These are phyloP conservation scores for Globia sparganii DNA, from an alignment of 2,888 invertebrate species.

Conservation along the genomic window DNA sequence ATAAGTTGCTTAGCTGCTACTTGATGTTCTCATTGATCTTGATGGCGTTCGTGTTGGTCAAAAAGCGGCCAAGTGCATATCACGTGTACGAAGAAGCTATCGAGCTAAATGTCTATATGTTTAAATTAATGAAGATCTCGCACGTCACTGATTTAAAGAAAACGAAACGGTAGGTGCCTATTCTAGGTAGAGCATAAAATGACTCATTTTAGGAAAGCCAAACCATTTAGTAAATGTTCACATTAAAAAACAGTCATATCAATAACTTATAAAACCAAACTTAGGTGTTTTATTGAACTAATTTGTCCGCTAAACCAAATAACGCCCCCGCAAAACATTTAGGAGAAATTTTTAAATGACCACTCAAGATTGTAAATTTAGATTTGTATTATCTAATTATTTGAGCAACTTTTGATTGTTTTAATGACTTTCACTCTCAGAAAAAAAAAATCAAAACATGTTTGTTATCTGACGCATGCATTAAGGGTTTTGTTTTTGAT, in stretches of 20 bases:
- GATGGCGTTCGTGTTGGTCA: slow-evolving; percentile 28
- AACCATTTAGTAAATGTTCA: background rate
- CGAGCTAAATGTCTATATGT: background rate
- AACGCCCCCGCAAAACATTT: slow-evolving; percentile 1
- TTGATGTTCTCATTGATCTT: slow-evolving; percentile 46
- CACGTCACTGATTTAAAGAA: background rate
- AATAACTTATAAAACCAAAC: background rate
- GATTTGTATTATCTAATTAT: slow-evolving; percentile 30
- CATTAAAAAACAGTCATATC: background rate
- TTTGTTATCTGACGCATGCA: background rate
- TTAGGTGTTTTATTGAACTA: background rate
- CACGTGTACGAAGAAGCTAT: slow-evolving; percentile 30
- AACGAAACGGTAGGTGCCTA: background rate
- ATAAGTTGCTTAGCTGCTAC: slow-evolving; percentile 20
- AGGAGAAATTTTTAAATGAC: slow-evolving; percentile 50
- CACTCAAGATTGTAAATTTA: slow-evolving; percentile 11
- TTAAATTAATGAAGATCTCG: slow-evolving; percentile 19
- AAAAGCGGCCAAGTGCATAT: slow-evolving; percentile 39
- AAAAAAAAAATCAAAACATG: background rate
- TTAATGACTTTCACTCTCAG: slow-evolving; percentile 26
- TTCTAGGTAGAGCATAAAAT: background rate
- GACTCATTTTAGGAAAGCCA: slow-evolving; percentile 4
- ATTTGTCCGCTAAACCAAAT: slow-evolving; percentile 5
- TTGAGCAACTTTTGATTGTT: slow-evolving; percentile 35
- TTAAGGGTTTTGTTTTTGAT: background rate